Conservation (phyloP, 2,888 invertebrate species). For the Strigamia transsilvanica region DNA sequence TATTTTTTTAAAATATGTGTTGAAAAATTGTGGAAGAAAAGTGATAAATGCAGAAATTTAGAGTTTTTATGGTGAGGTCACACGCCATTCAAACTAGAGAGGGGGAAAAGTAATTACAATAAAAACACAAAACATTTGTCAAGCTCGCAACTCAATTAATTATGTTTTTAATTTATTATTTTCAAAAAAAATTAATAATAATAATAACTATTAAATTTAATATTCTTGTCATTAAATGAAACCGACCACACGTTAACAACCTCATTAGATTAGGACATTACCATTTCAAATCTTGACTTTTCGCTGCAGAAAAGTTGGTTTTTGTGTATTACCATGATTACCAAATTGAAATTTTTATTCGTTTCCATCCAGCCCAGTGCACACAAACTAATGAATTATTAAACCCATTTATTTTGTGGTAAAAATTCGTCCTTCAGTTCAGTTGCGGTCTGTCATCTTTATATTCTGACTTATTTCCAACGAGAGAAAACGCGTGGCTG, state of each 20-base stretch:
- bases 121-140: conserved; percentile 30
- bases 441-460: conserved; percentile 1
- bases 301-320: background rate
- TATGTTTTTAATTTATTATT: background rate
- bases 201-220: background rate
- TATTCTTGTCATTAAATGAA: background rate
- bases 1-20: too few relatives aligned
- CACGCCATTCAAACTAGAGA: conserved; percentile 6
- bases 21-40: background rate
- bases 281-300: background rate
- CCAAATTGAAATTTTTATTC: background rate
- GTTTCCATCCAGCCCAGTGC: background rate
- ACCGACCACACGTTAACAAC: background rate
- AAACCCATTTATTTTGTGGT: conserved; percentile 28
- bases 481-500: conserved; percentile 24
- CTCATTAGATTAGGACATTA: background rate
- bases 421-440: background rate
- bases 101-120: conserved; percentile 21
- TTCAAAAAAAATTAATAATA: background rate
- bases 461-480: conserved; percentile 19
- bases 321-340: background rate
- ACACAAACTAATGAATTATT: conserved; percentile 39
- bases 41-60: background rate
- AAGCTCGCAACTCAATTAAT: conserved; percentile 21
- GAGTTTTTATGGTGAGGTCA: background rate